These are phyloP conservation scores for Myrmecobius fasciatus DNA, from an alignment of 2,113 vertebrate species.

Conservation along the genomic window DNA sequence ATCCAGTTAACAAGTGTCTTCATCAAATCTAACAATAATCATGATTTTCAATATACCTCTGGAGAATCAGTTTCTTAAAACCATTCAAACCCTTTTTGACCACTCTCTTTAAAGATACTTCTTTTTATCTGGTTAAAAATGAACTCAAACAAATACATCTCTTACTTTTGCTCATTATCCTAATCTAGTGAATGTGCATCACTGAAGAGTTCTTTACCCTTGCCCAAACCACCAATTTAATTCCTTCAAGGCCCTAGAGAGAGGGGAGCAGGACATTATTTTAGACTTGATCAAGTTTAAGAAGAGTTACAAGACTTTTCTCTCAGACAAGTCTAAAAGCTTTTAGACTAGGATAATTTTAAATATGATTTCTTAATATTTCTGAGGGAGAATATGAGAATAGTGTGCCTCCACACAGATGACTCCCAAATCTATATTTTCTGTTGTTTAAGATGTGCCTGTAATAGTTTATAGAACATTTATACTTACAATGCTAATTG, in stretches of 20 bases:
- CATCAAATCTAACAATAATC: background rate
- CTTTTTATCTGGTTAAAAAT: background rate
- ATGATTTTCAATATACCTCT: background rate
- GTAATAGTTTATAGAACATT: background rate
- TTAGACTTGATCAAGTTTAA: background rate
- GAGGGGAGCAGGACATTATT: background rate
- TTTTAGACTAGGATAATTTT: background rate
- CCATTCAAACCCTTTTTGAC: background rate
- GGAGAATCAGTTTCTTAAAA: background rate
- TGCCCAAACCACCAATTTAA: background rate
- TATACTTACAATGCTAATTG: background rate
- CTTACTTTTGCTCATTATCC: background rate
- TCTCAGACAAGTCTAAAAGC: background rate
- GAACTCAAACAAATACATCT: background rate
- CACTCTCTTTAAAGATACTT: background rate
- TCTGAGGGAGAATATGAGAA: background rate
- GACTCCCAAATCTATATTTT: background rate
- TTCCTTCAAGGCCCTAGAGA: background rate
- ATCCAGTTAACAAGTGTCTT: background rate
- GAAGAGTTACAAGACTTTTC: background rate
- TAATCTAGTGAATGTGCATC: background rate
- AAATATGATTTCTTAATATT: background rate
- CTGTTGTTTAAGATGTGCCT: background rate
- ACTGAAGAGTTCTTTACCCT: background rate
- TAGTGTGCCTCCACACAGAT: background rate